Evolutionary conservation across 1,140 invertebrate species (phyloP).

Genomic region (Aphaenogaster rudis): DNA sequence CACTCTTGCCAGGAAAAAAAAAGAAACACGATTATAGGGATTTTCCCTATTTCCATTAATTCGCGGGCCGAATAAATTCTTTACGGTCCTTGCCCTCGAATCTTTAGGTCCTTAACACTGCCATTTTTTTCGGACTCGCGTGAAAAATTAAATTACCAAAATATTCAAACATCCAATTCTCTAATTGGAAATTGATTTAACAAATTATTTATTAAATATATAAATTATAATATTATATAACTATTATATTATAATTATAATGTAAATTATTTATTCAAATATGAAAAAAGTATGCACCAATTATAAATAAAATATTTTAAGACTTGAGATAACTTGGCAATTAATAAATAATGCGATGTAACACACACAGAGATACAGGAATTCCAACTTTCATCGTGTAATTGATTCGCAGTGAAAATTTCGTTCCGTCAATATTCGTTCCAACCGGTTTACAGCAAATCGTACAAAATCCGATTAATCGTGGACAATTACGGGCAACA

Average conservation of each 20-base stretch:
- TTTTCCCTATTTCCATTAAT: constrained; percentile 39
- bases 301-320: neutral
- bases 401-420: neutral
- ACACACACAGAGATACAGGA: neutral
- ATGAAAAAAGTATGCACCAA: neutral
- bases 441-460: constrained; percentile 15
- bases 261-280: neutral
- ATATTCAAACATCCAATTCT: neutral
- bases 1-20: constrained; percentile 14
- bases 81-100: neutral
- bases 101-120: neutral
- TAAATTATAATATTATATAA: too few relatives aligned
- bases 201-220: neutral
- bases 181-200: neutral
- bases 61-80: neutral
- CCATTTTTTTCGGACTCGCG: neutral
- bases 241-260: too few relatives aligned
- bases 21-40: constrained; percentile 17
- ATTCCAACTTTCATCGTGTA: neutral
- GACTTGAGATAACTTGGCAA: neutral
- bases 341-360: neutral
- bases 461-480: constrained; percentile 85
- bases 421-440: neutral
- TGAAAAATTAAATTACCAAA: neutral
- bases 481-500: constrained; percentile 84